phyloP scores from a whole-genome alignment of 2,113 vertebrate genomes.

The Oceanites oceanicus region DNA sequence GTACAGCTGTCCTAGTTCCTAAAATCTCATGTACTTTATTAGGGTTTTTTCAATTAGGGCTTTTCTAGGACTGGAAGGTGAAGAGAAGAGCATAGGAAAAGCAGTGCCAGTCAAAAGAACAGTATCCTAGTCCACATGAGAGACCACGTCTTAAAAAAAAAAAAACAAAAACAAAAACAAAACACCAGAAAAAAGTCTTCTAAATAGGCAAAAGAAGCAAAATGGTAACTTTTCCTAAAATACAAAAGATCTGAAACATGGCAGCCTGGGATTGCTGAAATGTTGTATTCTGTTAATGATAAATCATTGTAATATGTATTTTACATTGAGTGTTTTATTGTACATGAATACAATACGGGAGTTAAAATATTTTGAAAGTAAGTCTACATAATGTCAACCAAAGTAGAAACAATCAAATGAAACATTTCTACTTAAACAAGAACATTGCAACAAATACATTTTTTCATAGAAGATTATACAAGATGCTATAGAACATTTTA shows the following conservation, averaged over 20 bases:
- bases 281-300: neutral
- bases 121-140: neutral
- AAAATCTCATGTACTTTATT: neutral
- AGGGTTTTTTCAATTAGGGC: neutral
- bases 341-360: neutral
- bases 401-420: neutral
- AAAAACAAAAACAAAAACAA: neutral
- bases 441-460: neutral
- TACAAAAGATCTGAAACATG: neutral
- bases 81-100: neutral
- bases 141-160: neutral
- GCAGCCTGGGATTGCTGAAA: neutral
- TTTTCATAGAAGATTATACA: neutral
- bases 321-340: neutral
- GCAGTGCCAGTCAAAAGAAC: neutral
- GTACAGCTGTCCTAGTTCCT: neutral
- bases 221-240: neutral
- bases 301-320: neutral
- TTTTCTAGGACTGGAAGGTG: constrained; percentile 9
- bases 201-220: neutral
- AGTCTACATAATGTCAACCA: neutral
- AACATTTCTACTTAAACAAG: neutral
- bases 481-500: neutral
- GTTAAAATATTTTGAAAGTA: neutral
- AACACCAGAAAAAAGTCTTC: neutral